Evolutionary conservation across 2,113 vertebrate species (phyloP), one percentile per base, ranked within the genome.

Genomic region (Corydoras sp.): DNA sequence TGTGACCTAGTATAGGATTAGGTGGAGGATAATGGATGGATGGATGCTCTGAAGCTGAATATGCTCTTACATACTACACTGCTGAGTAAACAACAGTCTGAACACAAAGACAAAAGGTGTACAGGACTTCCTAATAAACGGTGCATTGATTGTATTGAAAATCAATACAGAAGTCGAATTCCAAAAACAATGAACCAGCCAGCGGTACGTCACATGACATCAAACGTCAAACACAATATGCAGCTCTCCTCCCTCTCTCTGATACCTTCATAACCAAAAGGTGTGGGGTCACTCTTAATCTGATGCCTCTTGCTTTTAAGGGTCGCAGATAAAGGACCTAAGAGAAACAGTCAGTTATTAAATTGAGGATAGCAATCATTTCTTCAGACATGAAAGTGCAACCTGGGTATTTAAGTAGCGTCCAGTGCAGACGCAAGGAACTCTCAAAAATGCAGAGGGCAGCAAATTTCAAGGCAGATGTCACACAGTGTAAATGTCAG

Each of bases 241-340:
- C 75, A 53, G 3, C 32, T 15, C 43, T 50, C 48, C 10, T 7
- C 9, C 62, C 24, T 35, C 50, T 68, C 51, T 55, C n/a, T 76
- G 77, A 73, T 96, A 96, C 94, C 94, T 95, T 94, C 93, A 82
- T 93, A 94, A 84, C 93, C 94, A 72, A 95, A 83, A 0, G 94
- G 94, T 68, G 94, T 96, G 79, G 94, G 94, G 69, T 96, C 94
- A 78, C 93, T 95, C 89, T 93, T 95, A 86, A 96, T 96, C 83
- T 95, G 92, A 63, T 96, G 93, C 82, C 93, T 92, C 89, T 96
- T 96, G 90, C 87, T 91, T 87, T 93, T 95, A 86, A 92, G 87
- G 80, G 86, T 91, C 85, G 90, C 86, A 82, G 92, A 88, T 75
- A 94, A 89, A 71, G 93, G 86, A 92, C 92, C 94, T 95, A 62